Evolutionary conservation across 2,888 invertebrate species (phyloP), one percentile per base, ranked within the genome.

Genomic region (Dioctria linearis): DNA sequence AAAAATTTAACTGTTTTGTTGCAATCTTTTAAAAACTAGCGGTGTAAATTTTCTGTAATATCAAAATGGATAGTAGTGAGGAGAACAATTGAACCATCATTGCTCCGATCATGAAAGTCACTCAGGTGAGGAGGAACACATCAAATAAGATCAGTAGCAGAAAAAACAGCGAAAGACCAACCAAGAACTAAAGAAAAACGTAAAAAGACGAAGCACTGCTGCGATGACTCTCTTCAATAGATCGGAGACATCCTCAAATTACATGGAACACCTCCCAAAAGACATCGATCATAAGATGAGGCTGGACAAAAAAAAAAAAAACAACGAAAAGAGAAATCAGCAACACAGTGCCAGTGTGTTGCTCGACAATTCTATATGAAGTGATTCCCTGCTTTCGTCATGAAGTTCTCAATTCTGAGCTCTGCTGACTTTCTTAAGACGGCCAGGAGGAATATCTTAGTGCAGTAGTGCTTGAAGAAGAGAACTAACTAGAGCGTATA

Each of bases 261-360:
- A 82, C 81, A 81, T 69, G 82, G 81, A 82, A 82, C 82, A 82
- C 82, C 82, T 82, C 82, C 82, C 81, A 81, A 82, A 82, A 82
- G 82, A 81, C 82, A 82, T 82, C 81, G 81, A 82, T 82, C 82
- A 82, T 81, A 82, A 82, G 76, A 80, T 49, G 79, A 80, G 81
- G 78, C 61, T 71, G 81, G 78, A 73, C 80, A 78, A 82, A 79
- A 80, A 25, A 25, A 25, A 25, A 25, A 25, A 25, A 25, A 25
- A 25, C 0, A 80, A 61, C 54, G 71, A 71, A 65, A 51, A 80
- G 49, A 80, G 69, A 78, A 63, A 59, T 63, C 63, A 57, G 43
- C 78, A 69, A 46, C 67, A 78, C 3, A 3, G 13, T 25, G 25
- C 25, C 25, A 25, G 25, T 25, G 25, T 25, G 25, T 25, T 25